Base-by-base conservation (phyloP, 2,113 vertebrate species). In the Tragelaphus imberbis region DNA sequence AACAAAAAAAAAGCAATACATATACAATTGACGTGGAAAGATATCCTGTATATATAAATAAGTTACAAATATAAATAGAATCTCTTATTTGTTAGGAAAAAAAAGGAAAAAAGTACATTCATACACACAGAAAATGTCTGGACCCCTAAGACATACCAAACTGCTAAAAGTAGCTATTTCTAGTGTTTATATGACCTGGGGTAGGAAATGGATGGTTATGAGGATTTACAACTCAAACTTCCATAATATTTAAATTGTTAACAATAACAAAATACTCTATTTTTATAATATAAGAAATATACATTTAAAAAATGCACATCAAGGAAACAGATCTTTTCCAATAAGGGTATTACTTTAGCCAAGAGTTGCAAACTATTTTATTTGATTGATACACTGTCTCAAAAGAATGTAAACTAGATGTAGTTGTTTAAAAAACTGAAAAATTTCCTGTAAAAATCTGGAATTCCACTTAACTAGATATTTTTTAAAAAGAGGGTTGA, bases 321-420 rank as follows among this genome's bases (percentile, higher is more conserved):
- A 55, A 95, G 10, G n/a, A 91, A 91, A 87, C 6, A 82, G 6
- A 71, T 82, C 9, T 89, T 90, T 86, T 81, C 58, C 40, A 88
- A 13, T 81, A 91, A 85, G 4, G 1, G 33, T 90, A 95, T 95
- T 91, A 91, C 86, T 96, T 95, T 94, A 96, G 68, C 14, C 19
- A 96, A 49, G 85, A 17, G 30, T 91, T 94, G 36, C 80, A 88
- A 95, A 93, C 59, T 79, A 15, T 95, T 71, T 95, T 61, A 25
- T 95, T 63, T 95, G 15, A 87, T 44, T 47, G 30, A 63, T 55
- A 95, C 40, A 14, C 63, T 91, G 40, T 13, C 86, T 79, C 65
- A 87, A 94, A 84, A 55, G 44, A 80, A 40, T 81, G 84, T 58
- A 25, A 97, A 93, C 86, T 96, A 75, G 12, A 61, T 90, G 79